Base-by-base conservation (phyloP, 2,797 vertebrate genomes). In the Lerista edwardsae region DNA sequence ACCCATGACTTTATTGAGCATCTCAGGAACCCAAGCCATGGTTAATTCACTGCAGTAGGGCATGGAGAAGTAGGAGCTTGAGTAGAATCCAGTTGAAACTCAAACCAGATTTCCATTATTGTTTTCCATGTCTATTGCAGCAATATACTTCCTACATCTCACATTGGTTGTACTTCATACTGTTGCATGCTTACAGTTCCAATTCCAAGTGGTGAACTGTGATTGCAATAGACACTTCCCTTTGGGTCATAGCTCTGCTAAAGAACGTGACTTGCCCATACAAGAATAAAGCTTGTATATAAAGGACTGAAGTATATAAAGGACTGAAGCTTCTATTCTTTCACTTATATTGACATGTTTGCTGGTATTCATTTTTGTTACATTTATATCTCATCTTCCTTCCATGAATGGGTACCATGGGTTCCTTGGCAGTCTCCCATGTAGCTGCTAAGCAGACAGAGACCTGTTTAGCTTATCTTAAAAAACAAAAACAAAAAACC, bases 1-100 rank as follows among this genome's bases (percentile, higher is more conserved):
- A 29, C 7, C 39, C 80, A 39, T 82, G 67, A 15, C 34, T 86
- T 82, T 85, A 77, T 34, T 67, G 1, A 82, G 64, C 79, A 10
- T 88, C 2, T 76, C n/a, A 10, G 0, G 80, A 91, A 39, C 62
- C 61, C 27, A n/a, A 84, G 41, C 62, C 79, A 59, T 7, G 29
- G 3, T 6, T 77, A 67, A 72, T 17, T 80, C 19, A 82, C 15
- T 41, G 4, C 82, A 57, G 76, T 41, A 10, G 17, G n/a, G 23
- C 1, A 68, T n/a, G 23, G 51, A 62, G 21, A 29, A 44, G 21
- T 61, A 25, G 31, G 5, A 41, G 71, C 31, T 83, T 57, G 80
- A 3, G 14, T 80, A n/a, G 74, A 80, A 19, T 3, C 57, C 21
- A 75, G 73, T 36, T 68, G 31, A 75, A 75, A n/a, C 73, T 55